Percentiles rank a stretch among this genome's conserved stretches.
These are phyloP conservation scores for Natator depressus DNA, from an alignment of 2,113 vertebrate genomes.

Conservation along the genomic window DNA sequence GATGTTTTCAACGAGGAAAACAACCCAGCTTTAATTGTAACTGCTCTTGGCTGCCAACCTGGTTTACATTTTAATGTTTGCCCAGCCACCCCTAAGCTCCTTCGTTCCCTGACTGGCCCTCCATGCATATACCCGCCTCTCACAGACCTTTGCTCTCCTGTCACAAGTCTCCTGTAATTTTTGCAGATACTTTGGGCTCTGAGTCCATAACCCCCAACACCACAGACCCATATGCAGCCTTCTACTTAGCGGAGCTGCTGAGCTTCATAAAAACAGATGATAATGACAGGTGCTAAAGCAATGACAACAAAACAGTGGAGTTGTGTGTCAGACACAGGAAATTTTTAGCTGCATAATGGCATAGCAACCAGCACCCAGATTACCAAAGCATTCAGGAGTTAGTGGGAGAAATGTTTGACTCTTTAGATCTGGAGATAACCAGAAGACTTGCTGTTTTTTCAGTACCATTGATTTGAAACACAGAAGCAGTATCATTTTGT, in stretches of 20 bases:
- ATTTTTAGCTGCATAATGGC: neutral
- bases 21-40: neutral
- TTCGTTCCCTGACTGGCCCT: too few relatives aligned
- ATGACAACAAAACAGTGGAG: neutral
- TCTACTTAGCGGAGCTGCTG: neutral
- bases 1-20: neutral
- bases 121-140: neutral
- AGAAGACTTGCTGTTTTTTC: neutral
- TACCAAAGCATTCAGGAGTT: neutral
- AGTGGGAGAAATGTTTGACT: neutral
- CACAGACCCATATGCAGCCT: neutral
- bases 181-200: neutral
- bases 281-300: neutral
- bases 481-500: neutral
- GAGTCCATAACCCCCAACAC: neutral
- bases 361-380: neutral
- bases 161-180: neutral
- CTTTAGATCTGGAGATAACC: neutral
- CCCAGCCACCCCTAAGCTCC: neutral
- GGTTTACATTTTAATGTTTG: neutral
- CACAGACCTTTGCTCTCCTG: neutral
- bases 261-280: neutral
- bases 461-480: neutral
- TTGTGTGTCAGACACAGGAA: neutral
- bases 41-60: neutral